phyloP scores from a whole-genome alignment of 2,888 invertebrate genomes.

The Lottia gigantea region DNA sequence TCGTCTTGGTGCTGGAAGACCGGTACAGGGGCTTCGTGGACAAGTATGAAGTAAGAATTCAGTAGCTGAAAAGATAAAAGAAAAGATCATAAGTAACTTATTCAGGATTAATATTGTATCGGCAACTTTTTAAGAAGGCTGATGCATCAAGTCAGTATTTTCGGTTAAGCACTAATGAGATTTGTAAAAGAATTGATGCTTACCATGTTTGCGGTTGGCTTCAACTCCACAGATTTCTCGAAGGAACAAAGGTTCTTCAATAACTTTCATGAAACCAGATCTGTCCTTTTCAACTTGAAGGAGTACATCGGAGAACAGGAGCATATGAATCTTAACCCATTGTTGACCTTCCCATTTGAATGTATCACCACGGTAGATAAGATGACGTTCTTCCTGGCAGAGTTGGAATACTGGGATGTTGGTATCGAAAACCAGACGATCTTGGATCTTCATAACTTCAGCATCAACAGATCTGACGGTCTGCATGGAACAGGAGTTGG shows the following conservation, averaged over 20 bases:
- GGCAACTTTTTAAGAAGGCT: background rate
- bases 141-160: no score
- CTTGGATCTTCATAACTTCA: slow-evolving; percentile 61
- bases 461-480: slow-evolving; percentile 47
- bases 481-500: slow-evolving; percentile 37
- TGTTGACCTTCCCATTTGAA: slow-evolving; percentile 50
- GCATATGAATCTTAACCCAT: slow-evolving; percentile 55
- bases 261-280: slow-evolving; percentile 49
- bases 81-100: slow-evolving; percentile 16
- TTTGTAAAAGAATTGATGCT: slow-evolving; percentile 20
- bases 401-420: slow-evolving; percentile 60
- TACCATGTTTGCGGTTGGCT: slow-evolving; percentile 50
- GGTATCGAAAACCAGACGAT: slow-evolving; percentile 56
- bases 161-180: no score
- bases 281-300: slow-evolving; percentile 48
- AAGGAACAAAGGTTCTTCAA: slow-evolving; percentile 53
- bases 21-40: slow-evolving; percentile 23
- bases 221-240: slow-evolving; percentile 52
- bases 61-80: slow-evolving; percentile 38
- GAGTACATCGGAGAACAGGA: slow-evolving; percentile 60
- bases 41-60: slow-evolving; percentile 51
- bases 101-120: background rate
- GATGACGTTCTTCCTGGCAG: slow-evolving; percentile 57
- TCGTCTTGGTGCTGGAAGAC: slow-evolving; percentile 25
- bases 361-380: slow-evolving; percentile 60